Evolutionary conservation across 2,888 invertebrate species (phyloP), one percentile per base, ranked within the genome.

Genomic region (Sacculina carcini): DNA sequence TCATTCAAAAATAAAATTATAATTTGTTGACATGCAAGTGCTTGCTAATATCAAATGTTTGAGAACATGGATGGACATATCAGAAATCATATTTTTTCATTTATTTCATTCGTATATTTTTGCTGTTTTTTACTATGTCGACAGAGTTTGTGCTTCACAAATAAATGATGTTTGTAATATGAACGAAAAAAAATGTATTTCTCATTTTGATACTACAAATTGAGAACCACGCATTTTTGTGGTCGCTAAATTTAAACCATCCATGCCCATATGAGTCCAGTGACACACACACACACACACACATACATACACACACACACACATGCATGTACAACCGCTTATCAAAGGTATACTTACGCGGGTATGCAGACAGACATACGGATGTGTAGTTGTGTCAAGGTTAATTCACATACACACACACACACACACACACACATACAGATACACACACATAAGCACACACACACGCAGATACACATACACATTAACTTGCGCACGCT

Each of bases 361-460:
- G n/a, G n/a, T n/a, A n/a, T n/a, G n/a, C n/a, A n/a, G n/a, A n/a
- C n/a, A n/a, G n/a, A n/a, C n/a, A n/a, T n/a, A n/a, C n/a, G n/a
- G n/a, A n/a, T n/a, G n/a, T n/a, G n/a, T n/a, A n/a, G n/a, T n/a
- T n/a, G n/a, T n/a, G n/a, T n/a, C n/a, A n/a, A n/a, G n/a, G n/a
- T n/a, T n/a, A n/a, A n/a, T n/a, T n/a, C 31, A 48, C 31, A 48
- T 48, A 48, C 31, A 48, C 31, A 48, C 31, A 48, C 31, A 36
- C 5, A 48, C n/a, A 24, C n/a, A 26, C 31, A 19, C 14, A 4
- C 31, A 48, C n/a, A 48, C n/a, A 48, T 24, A 34, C 31, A 48
- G 3, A 36, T 19, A 24, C n/a, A 34, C 31, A 24, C 14, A n/a
- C n/a, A 28, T 19, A 2, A 29, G 31, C 31, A 32, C 39, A 49